These are phyloP conservation scores for Oligia strigilis DNA, from an alignment of 2,888 invertebrate genomes.

Conservation along the genomic window DNA sequence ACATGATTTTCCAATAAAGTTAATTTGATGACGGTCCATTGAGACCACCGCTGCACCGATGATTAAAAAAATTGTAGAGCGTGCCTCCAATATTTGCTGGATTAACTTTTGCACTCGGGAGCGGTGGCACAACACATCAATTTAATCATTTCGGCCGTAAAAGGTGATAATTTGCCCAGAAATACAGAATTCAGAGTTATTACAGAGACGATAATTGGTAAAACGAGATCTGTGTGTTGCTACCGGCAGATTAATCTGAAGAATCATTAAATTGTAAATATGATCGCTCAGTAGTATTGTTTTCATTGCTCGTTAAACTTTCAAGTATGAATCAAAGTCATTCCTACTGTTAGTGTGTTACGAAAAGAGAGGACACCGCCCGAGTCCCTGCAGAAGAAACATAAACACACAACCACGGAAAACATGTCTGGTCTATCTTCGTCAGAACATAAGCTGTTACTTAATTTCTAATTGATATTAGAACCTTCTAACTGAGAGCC, in stretches of 20 bases:
- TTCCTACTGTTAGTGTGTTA: no score
- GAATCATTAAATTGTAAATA: conserved; percentile 3
- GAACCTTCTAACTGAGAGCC: background rate
- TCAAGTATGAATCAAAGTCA: background rate
- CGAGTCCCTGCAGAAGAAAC: background rate
- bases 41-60: conserved; percentile 9
- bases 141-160: conserved; percentile 35
- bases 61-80: conserved; percentile 44
- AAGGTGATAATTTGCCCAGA: conserved; percentile 5
- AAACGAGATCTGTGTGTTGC: conserved; percentile 25
- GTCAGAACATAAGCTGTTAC: background rate
- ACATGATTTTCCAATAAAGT: conserved; percentile 26
- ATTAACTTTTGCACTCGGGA: conserved; percentile 20
- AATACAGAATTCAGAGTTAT: conserved; percentile 54
- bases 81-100: background rate
- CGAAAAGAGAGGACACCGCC: background rate
- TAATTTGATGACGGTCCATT: conserved; percentile 30
- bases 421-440: conserved; percentile 1
- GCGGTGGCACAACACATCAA: conserved; percentile 18
- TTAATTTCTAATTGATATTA: background rate
- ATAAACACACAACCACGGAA: no score
- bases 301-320: background rate
- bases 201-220: conserved; percentile 42
- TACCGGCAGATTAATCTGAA: conserved; percentile 6
- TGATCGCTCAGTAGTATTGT: conserved; percentile 1